Percentiles rank a stretch among this genome's conserved stretches.
These are phyloP conservation scores for Heliconius himera DNA, from an alignment of 1,140 invertebrate species.

Conservation along the genomic window DNA sequence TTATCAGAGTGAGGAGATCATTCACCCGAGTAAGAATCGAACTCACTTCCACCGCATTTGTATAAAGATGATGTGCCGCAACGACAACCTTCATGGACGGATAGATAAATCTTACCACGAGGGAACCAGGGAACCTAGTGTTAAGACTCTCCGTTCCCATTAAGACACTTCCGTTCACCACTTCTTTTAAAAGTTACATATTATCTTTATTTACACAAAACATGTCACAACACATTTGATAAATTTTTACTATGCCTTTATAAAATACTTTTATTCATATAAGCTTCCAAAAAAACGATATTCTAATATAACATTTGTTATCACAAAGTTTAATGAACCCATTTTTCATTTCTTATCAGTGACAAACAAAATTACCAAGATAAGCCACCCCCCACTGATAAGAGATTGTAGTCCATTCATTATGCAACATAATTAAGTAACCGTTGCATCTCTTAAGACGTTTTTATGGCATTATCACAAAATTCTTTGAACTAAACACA, in stretches of 20 bases:
- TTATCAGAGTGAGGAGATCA: no score
- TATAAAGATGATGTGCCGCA: no score
- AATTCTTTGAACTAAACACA: not conserved
- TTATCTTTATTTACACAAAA: no score
- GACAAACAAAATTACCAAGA: conserved; percentile 14
- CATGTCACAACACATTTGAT: no score
- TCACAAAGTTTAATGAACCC: conserved; percentile 12
- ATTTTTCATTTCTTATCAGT: conserved; percentile 23
- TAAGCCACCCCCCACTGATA: conserved; percentile 11
- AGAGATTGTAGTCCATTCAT: conserved; percentile 18
- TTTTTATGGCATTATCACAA: not conserved
- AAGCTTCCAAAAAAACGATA: not conserved
- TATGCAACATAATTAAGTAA: conserved; percentile 13
- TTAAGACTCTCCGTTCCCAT: no score
- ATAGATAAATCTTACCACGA: no score
- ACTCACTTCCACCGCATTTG: no score
- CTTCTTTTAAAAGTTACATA: no score
- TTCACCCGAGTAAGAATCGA: no score
- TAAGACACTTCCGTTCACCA: no score
- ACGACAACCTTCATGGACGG: no score
- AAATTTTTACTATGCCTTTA: not conserved
- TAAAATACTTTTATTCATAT: not conserved
- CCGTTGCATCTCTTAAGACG: not conserved
- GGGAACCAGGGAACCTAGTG: no score
- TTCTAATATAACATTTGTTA: not conserved